Conservation (phyloP, 2,113 vertebrate species). For the Channa maculata region DNA sequence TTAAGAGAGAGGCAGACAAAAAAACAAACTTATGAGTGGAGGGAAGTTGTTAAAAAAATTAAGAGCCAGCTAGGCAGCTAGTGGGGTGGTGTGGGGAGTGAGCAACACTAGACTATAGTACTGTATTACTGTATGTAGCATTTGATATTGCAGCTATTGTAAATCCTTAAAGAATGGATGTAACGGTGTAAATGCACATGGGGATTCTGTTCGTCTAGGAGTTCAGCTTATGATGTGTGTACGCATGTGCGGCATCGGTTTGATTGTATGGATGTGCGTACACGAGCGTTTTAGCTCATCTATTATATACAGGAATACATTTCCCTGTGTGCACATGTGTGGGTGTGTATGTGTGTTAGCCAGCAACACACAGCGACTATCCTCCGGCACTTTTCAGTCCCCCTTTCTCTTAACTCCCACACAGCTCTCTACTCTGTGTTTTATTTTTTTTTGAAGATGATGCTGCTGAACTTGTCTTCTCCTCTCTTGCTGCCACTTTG, state of each 20-base stretch:
- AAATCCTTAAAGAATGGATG: constrained; percentile 45
- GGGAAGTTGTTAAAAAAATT: constrained; percentile 2
- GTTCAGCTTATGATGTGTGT: constrained; percentile 30
- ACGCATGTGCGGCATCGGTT: constrained; percentile 7
- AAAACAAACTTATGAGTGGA: background rate
- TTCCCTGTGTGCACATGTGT: constrained; percentile 13
- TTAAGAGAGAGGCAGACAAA: constrained; percentile 4
- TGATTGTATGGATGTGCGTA: background rate
- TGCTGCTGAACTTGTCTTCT: constrained; percentile 44
- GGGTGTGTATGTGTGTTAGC: constrained; percentile 41
- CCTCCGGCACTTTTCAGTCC: constrained; percentile 54
- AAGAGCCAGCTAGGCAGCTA: constrained; percentile 7
- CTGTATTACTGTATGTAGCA: constrained; percentile 10
- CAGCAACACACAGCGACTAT: constrained; percentile 47
- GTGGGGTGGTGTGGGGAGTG: background rate
- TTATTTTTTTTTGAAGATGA: constrained; percentile 12
- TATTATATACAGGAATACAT: background rate
- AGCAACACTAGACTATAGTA: constrained; percentile 19
- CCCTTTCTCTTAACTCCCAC: constrained; percentile 56
- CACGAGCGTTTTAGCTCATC: constrained; percentile 8
- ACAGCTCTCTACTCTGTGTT: constrained; percentile 9
- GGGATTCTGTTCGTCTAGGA: constrained; percentile 24
- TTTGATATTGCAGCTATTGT: constrained; percentile 49
- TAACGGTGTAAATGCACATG: constrained; percentile 29
- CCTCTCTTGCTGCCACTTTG: constrained; percentile 56